phyloP scores from a whole-genome alignment of 2,113 vertebrate genomes.

The Otocyon megalotis region DNA sequence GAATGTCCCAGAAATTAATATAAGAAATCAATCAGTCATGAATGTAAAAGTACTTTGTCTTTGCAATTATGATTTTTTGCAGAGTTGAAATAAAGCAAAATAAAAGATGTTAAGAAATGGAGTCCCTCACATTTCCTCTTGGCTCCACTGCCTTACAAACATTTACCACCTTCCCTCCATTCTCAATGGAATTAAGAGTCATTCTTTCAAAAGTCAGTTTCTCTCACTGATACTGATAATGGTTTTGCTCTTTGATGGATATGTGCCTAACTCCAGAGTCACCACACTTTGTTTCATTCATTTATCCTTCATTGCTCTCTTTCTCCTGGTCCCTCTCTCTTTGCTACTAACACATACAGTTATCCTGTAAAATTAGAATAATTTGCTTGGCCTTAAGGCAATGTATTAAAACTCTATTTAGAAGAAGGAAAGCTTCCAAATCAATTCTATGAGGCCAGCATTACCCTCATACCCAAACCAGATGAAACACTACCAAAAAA shows the following conservation, averaged over 20 bases:
- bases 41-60: neutral
- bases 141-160: neutral
- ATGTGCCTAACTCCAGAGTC: neutral
- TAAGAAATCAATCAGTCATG: neutral
- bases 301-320: neutral
- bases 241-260: neutral
- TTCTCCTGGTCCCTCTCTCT: neutral
- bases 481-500: neutral
- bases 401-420: constrained; percentile 21
- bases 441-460: neutral
- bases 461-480: neutral
- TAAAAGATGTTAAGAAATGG: neutral
- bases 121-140: neutral
- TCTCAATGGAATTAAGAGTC: neutral
- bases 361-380: neutral
- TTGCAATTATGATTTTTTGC: neutral
- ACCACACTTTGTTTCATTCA: neutral
- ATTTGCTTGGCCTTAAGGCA: neutral
- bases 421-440: neutral
- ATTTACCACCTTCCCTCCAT: neutral
- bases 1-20: constrained; percentile 40
- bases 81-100: neutral
- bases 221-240: neutral
- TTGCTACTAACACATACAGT: neutral
- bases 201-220: neutral